Percentiles rank a stretch among this genome's conserved stretches.
Evolutionary conservation across 2,113 vertebrate species (phyloP).

Genomic region (Hippocampus zosterae): DNA sequence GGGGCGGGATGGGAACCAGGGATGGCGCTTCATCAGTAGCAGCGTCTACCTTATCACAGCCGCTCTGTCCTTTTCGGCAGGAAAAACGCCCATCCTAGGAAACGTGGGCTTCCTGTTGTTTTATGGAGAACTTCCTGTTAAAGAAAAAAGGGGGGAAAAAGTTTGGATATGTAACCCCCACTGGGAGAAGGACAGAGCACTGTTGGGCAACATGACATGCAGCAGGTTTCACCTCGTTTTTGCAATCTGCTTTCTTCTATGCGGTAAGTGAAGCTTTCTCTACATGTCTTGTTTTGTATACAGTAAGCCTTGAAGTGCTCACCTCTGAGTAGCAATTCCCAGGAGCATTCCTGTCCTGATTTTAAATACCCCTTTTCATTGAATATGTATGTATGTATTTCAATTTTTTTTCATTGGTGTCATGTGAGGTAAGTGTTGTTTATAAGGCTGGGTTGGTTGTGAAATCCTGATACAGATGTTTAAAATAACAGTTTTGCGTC

Average conservation of each 20-base stretch:
- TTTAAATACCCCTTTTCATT: not conserved
- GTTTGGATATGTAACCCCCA: constrained; percentile 62
- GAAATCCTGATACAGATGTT: constrained; percentile 6
- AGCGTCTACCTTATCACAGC: constrained; percentile 53
- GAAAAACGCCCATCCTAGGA: constrained; percentile 71
- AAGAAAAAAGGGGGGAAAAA: constrained; percentile 50
- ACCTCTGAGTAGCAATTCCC: constrained; percentile 36
- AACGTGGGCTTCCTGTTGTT: constrained; percentile 75
- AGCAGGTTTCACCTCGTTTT: constrained; percentile 20
- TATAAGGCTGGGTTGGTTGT: not conserved
- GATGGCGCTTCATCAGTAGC: constrained; percentile 33
- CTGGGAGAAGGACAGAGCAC: constrained; percentile 45
- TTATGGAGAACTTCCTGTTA: constrained; percentile 67
- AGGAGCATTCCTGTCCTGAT: not conserved
- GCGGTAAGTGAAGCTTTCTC: constrained; percentile 57
- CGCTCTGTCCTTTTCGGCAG: constrained; percentile 54
- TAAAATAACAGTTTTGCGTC: not conserved
- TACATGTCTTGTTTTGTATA: constrained; percentile 9
- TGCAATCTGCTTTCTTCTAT: constrained; percentile 49
- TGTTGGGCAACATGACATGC: constrained; percentile 52
- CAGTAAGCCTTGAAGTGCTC: constrained; percentile 16
- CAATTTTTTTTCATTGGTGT: not conserved
- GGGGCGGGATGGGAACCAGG: constrained; percentile 28
- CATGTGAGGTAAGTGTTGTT: not conserved
- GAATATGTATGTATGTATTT: not conserved